These are phyloP conservation scores for Chamaetylas fuelleborni DNA, from an alignment of 2,113 vertebrate genomes.

Conservation along the genomic window DNA sequence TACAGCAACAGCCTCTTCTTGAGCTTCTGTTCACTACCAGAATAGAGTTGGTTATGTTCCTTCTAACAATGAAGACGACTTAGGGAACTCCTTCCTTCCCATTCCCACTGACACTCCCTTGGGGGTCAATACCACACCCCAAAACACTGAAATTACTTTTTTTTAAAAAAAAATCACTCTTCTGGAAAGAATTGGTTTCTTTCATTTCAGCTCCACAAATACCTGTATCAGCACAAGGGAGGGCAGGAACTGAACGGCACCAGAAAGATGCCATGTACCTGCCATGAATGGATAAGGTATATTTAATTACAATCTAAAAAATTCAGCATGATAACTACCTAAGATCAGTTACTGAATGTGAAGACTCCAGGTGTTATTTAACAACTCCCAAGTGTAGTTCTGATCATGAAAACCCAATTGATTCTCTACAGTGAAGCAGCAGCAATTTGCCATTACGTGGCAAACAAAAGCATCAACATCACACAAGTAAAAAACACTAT, in stretches of 20 bases:
- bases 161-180: background rate
- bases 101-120: background rate
- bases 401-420: background rate
- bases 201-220: background rate
- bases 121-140: background rate
- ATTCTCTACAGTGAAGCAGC: background rate
- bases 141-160: background rate
- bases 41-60: fast-evolving
- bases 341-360: background rate
- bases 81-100: background rate
- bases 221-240: background rate
- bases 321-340: background rate
- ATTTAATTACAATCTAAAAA: background rate
- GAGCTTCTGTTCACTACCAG: background rate
- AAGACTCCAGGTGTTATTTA: background rate
- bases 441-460: background rate
- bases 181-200: background rate
- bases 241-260: background rate
- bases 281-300: background rate
- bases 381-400: background rate
- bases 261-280: background rate
- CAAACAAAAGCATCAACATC: background rate
- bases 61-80: background rate
- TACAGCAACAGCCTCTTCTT: background rate
- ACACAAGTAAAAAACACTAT: background rate